A percentile compares a stretch with the other conserved stretches of the same genome.
Evolutionary conservation across 2,797 vertebrate species (phyloP).

Genomic region (Gephyroberyx darwinii): DNA sequence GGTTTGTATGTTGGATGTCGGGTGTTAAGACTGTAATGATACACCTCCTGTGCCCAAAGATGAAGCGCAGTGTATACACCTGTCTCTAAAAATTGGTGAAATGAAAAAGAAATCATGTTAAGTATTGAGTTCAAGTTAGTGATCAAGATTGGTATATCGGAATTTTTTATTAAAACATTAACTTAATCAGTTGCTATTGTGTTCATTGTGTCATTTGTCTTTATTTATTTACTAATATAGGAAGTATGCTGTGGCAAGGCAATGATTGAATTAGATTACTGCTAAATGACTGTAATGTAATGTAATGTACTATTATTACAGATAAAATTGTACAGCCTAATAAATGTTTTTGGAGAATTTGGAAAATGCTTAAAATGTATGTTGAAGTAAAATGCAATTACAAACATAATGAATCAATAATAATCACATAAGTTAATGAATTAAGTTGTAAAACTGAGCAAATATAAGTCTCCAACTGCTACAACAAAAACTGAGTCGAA

Average conservation of each 20-base stretch:
- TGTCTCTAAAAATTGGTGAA: neutral
- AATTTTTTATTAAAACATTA: slow-evolving; percentile 26
- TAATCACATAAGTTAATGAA: neutral
- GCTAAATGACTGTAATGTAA: too few species aligned
- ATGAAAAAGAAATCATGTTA: neutral
- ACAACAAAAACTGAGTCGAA: slow-evolving; percentile 42
- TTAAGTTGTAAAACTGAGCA: neutral
- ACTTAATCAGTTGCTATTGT: slow-evolving; percentile 1
- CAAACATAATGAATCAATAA: neutral
- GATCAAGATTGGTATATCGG: neutral
- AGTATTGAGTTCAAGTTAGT: neutral
- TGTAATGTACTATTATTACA: neutral
- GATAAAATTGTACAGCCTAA: slow-evolving; percentile 3
- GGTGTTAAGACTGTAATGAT: slow-evolving; percentile 8
- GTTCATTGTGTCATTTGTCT: neutral
- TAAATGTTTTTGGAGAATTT: neutral
- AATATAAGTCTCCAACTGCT: neutral
- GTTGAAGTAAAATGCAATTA: neutral
- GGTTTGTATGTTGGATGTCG: neutral
- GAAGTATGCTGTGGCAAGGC: neutral
- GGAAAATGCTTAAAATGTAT: neutral
- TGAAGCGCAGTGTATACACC: neutral
- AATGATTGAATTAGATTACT: neutral
- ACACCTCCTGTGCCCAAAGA: slow-evolving; percentile 10
- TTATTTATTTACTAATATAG: neutral